A percentile compares a stretch with the other conserved stretches of the same genome.
These are phyloP conservation scores for Apis cerana DNA, from an alignment of 1,140 invertebrate species.

Conservation along the genomic window DNA sequence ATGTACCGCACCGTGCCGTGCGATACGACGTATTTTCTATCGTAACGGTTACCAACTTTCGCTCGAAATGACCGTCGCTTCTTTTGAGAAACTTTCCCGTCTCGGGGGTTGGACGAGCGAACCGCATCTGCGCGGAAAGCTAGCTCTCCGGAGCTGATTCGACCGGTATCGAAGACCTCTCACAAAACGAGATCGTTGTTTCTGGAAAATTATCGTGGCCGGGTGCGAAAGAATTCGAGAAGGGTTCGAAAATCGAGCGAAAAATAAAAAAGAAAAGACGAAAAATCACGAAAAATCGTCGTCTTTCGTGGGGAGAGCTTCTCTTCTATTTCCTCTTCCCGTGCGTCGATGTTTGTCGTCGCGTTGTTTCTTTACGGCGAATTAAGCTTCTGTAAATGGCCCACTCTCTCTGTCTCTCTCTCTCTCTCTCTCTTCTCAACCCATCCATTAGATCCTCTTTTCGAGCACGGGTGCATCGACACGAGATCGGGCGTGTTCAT, in stretches of 20 bases:
- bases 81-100: constrained; percentile 20
- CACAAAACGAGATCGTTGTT: neutral
- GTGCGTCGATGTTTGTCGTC: neutral
- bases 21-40: constrained; percentile 21
- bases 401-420: too few relatives aligned
- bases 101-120: neutral
- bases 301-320: too few relatives aligned
- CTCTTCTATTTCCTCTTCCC: neutral
- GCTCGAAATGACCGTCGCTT: neutral
- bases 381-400: neutral
- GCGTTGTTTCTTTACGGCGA: neutral
- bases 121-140: constrained; percentile 1
- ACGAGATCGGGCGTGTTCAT: neutral
- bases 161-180: neutral
- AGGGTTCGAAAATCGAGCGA: neutral
- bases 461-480: neutral
- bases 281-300: neutral
- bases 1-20: neutral
- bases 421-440: neutral
- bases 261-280: neutral
- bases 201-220: neutral
- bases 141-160: neutral
- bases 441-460: neutral
- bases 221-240: neutral
- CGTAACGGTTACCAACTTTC: constrained; percentile 10